phyloP scores from a whole-genome alignment of 2,797 vertebrate genomes.

The Alectoris magna region DNA sequence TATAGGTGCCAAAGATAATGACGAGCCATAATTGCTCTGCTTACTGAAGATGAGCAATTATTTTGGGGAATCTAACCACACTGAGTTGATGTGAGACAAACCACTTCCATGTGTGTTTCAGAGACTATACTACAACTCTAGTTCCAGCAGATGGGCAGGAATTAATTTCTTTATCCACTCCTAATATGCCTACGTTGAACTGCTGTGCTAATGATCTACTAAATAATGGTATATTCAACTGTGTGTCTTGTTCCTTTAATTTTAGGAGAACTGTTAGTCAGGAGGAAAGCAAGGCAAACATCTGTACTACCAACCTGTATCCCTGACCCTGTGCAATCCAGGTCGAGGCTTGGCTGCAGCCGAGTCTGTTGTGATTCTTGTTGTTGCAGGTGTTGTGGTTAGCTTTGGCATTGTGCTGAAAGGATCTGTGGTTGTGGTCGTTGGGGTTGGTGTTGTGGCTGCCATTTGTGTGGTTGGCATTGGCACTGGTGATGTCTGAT shows the following conservation, averaged over 20 bases:
- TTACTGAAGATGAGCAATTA: neutral
- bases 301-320: slow-evolving; percentile 83
- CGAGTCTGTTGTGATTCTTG: slow-evolving; percentile 33
- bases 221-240: neutral
- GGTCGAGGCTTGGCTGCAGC: slow-evolving; percentile 76
- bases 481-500: neutral
- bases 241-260: neutral
- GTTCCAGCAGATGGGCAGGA: neutral
- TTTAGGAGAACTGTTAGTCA: neutral
- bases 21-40: neutral
- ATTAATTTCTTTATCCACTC: neutral
- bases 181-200: neutral
- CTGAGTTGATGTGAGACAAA: neutral
- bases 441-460: slow-evolving; percentile 28
- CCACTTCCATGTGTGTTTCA: neutral
- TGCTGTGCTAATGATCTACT: neutral
- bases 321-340: slow-evolving; percentile 81
- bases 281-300: neutral
- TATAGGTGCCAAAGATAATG: neutral
- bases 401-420: slow-evolving; percentile 58
- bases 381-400: slow-evolving; percentile 19
- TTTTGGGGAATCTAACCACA: neutral
- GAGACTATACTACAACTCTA: neutral
- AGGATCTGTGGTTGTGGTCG: neutral
- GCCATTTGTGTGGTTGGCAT: neutral